Evolutionary conservation across 2,797 vertebrate species (phyloP).

Genomic region (Acestrorhynchus altus): DNA sequence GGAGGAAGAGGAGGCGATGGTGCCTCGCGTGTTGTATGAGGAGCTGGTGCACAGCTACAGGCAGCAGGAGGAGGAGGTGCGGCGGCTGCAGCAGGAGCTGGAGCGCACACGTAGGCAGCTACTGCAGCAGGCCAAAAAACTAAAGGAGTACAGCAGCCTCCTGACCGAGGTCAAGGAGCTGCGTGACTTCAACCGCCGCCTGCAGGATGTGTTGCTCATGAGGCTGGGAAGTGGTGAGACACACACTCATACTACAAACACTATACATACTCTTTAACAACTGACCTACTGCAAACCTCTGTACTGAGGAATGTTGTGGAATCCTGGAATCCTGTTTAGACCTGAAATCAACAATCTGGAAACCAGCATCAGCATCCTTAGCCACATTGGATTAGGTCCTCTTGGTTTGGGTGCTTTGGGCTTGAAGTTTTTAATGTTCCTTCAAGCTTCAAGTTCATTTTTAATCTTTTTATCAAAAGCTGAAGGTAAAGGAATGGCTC

Average conservation of each 20-base stretch:
- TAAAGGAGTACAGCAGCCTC: conserved; percentile 96
- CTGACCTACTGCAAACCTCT: neutral
- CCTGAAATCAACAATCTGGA: neutral
- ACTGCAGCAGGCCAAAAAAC: conserved; percentile 98
- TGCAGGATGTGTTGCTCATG: conserved; percentile 97
- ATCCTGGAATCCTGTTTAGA: neutral
- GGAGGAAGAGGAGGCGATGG: conserved; percentile 79
- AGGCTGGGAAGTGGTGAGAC: conserved; percentile 92
- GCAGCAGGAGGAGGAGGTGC: conserved; percentile 98
- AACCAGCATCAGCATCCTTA: neutral
- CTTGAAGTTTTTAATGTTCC: neutral
- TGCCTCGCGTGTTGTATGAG: conserved; percentile 94
- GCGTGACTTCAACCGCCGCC: conserved; percentile 96
- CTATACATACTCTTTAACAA: neutral
- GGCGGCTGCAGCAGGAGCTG: conserved; percentile 95
- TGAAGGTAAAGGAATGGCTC: too few species aligned
- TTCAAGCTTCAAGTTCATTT: neutral
- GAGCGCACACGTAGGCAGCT: conserved; percentile 96
- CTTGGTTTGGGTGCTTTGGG: neutral
- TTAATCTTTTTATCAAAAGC: neutral
- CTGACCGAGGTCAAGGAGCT: conserved; percentile 98
- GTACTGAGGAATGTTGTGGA: neutral
- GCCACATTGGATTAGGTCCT: neutral
- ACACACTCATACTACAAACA: conserved; percentile 7
- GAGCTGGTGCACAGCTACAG: conserved; percentile 96